Conservation (phyloP, 2,888 invertebrate species). For the Ophion slaviceki region DNA sequence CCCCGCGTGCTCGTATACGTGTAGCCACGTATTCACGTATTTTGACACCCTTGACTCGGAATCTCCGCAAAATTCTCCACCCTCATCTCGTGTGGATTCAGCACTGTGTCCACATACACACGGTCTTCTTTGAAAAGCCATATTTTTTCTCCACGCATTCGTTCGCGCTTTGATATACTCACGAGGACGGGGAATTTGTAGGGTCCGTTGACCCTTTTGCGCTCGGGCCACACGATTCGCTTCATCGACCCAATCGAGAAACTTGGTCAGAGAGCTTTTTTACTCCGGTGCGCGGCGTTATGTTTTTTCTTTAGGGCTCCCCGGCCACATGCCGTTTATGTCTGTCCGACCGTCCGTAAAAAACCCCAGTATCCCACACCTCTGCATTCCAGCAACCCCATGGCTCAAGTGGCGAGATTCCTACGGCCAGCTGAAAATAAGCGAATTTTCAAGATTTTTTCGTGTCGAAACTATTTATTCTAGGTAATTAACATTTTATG, state of each 20-base stretch:
- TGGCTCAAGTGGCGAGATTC: no score
- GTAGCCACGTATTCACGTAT: conserved; percentile 52
- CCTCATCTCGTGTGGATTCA: conserved; percentile 3
- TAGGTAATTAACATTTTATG: no score
- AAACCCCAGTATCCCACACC: no score
- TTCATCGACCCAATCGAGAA: conserved; percentile 24
- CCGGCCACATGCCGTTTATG: no score
- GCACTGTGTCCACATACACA: conserved; percentile 1
- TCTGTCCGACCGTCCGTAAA: no score
- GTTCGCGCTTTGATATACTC: neutral
- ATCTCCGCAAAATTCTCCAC: neutral
- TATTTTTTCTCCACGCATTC: conserved; percentile 3
- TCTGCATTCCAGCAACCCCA: no score
- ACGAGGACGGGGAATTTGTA: neutral
- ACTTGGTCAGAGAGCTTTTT: neutral
- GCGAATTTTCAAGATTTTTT: no score
- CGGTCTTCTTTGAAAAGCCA: conserved; percentile 22
- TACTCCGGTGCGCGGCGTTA: neutral
- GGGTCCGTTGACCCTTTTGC: conserved; percentile 4
- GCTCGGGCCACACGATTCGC: neutral
- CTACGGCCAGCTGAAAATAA: no score
- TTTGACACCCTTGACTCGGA: conserved; percentile 48
- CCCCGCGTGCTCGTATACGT: conserved; percentile 27
- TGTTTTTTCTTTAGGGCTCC: neutral
- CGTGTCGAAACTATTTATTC: no score